phyloP scores from a whole-genome alignment of 2,113 vertebrate genomes.

The Callipepla californica region DNA sequence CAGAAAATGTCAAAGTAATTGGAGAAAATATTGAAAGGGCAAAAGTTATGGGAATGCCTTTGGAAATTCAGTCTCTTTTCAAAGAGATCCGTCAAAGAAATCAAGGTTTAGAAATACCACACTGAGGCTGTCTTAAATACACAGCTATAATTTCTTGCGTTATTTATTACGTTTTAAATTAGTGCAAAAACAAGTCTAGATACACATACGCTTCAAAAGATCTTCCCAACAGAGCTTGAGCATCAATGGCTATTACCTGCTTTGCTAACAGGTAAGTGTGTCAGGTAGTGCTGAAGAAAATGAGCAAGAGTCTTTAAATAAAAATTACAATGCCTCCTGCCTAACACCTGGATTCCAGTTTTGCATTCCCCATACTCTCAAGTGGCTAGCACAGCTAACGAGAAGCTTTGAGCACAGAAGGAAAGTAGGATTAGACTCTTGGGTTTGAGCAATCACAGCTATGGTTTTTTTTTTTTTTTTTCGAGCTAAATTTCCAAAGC shows the following conservation, averaged over 20 bases:
- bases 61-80: constrained; percentile 32
- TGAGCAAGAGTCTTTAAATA: not conserved
- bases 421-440: not conserved
- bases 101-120: not conserved
- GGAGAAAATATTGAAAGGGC: constrained; percentile 18
- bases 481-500: constrained; percentile 31
- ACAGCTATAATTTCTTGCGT: not conserved
- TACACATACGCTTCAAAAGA: not conserved
- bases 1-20: constrained; percentile 26
- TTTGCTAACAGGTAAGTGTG: not conserved
- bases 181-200: not conserved
- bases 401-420: not conserved
- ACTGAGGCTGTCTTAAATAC: not conserved
- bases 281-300: not conserved
- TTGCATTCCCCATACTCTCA: not conserved
- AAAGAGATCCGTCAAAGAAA: constrained; percentile 25
- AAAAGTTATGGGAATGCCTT: constrained; percentile 17
- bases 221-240: not conserved
- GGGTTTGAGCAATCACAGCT: not conserved
- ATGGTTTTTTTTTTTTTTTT: not conserved
- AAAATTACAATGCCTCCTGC: not conserved
- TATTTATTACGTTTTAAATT: not conserved
- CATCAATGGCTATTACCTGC: not conserved
- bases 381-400: not conserved
- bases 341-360: not conserved